Conservation (phyloP, 2,888 invertebrate species). For the Eumacrocentrus americanus region DNA sequence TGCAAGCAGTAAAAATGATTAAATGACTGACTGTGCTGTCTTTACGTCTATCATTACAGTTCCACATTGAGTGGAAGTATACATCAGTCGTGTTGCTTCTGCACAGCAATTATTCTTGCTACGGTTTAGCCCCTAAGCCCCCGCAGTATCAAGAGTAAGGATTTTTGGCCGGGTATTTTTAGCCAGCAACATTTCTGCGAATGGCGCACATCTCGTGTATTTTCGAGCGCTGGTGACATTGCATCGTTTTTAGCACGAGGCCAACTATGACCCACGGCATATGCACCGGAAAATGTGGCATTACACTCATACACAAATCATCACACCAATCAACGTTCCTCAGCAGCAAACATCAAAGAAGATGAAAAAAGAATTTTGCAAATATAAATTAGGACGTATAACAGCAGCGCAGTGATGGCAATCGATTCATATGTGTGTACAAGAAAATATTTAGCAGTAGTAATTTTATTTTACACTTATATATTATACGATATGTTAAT, state of each 20-base stretch:
- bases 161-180: slow-evolving; percentile 42
- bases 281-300: slow-evolving; percentile 3
- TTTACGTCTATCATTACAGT: too few species aligned
- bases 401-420: too few species aligned
- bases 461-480: slow-evolving; percentile 26
- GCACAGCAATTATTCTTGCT: slow-evolving; percentile 34
- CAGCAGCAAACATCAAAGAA: slow-evolving; percentile 28
- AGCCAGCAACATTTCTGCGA: slow-evolving; percentile 47
- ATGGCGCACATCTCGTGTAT: slow-evolving; percentile 49
- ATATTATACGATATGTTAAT: slow-evolving; percentile 1
- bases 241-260: slow-evolving; percentile 52
- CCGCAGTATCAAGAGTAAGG: slow-evolving; percentile 18
- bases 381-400: too few species aligned
- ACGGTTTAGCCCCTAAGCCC: slow-evolving; percentile 24
- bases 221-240: slow-evolving; percentile 46
- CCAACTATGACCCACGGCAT: slow-evolving; percentile 30
- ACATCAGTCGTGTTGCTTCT: too few species aligned
- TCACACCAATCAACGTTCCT: background rate
- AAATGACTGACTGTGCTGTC: too few species aligned
- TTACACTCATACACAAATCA: slow-evolving; percentile 35
- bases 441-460: slow-evolving; percentile 10
- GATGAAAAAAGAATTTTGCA: too few species aligned
- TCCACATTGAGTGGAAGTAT: too few species aligned
- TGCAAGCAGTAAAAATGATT: too few species aligned
- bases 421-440: slow-evolving; percentile 6